Base-by-base conservation (phyloP, 2,888 invertebrate genomes). In the Synanthedon andrenaeformis region DNA sequence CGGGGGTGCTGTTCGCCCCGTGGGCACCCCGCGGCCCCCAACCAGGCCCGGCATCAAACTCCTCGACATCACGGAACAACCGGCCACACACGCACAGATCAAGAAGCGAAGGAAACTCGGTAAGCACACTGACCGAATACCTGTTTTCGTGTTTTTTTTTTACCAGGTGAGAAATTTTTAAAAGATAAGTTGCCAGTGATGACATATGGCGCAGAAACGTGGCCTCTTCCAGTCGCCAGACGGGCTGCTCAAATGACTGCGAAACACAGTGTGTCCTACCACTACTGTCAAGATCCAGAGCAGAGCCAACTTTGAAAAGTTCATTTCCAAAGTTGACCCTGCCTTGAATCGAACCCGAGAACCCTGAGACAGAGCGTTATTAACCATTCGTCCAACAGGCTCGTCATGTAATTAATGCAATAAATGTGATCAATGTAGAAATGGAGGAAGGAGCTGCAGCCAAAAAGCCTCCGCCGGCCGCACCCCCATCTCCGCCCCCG, bases 11-110 rank as follows among this genome's bases (percentile, higher is more conserved):
- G 61, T 56, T 65, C 55, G 63, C 58, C 87, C 72, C 56, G 67
- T 51, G 12, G 28, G 13, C 28, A n/a, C 85, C 90, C 41, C 91
- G 90, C 41, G 92, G 90, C 53, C 92, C 89, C 54, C 91, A 91
- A 64, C 96, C 92, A 86, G 97, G 75, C 94, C 97, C 53, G 98
- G 98, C 55, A 97, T 98, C 64, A 98, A 98, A 84, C 87, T 98
- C 51, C 86, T 98, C 45, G 98, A 98, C 75, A 96, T 98, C 66
- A 92, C 94, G 3, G 98, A 98, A 72, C 96, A 97, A 72, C 98
- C 98, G 0, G 95, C 96, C 13, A 87, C 88, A 3, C 87, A 85
- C 19, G 84, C 85, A 13, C 85, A 85, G 73, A 97, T 97, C 76
- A 94, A 97, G 78, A 90, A 97, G 63, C 92, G 95, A 75, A 92